Evolutionary conservation across 1,140 invertebrate genomes (phyloP).

Genomic region (Elymnias hypermnestra): DNA sequence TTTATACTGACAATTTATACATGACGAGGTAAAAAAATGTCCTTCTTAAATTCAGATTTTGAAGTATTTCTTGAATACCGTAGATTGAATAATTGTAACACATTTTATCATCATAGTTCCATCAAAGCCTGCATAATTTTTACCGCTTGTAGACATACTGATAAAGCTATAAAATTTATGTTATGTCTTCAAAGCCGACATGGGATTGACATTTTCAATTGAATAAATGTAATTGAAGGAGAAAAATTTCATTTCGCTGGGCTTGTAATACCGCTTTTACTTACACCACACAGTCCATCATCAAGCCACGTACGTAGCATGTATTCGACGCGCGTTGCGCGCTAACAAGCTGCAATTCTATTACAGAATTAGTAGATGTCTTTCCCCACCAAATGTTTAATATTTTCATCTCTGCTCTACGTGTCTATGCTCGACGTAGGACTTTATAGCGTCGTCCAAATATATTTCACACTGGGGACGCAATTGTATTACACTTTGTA

Average conservation of each 20-base stretch:
- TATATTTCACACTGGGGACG: conserved; percentile 3
- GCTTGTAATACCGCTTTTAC: conserved; percentile 26
- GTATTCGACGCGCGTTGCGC: conserved; percentile 49
- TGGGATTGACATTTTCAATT: conserved; percentile 17
- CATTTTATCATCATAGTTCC: no score
- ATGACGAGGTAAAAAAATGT: no score
- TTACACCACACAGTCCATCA: conserved; percentile 14
- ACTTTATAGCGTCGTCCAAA: conserved; percentile 12
- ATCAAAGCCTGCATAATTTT: no score
- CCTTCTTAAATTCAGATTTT: no score
- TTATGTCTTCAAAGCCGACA: conserved; percentile 29
- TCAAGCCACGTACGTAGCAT: conserved; percentile 37
- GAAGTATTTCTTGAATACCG: no score
- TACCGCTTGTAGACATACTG: no score
- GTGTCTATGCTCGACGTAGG: conserved; percentile 8
- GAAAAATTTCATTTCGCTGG: conserved; percentile 14
- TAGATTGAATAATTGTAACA: no score
- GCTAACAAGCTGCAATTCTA: conserved; percentile 63
- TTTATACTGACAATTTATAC: no score
- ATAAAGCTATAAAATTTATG: no score
- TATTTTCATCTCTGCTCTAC: conserved; percentile 26
- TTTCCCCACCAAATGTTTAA: conserved; percentile 34
- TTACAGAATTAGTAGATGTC: conserved; percentile 59
- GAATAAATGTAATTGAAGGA: conserved; percentile 23
- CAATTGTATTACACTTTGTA: neutral